Evolutionary conservation across 1,140 invertebrate genomes (phyloP), one percentile per base, ranked within the genome.

Genomic region (Brachystomella parvula): DNA sequence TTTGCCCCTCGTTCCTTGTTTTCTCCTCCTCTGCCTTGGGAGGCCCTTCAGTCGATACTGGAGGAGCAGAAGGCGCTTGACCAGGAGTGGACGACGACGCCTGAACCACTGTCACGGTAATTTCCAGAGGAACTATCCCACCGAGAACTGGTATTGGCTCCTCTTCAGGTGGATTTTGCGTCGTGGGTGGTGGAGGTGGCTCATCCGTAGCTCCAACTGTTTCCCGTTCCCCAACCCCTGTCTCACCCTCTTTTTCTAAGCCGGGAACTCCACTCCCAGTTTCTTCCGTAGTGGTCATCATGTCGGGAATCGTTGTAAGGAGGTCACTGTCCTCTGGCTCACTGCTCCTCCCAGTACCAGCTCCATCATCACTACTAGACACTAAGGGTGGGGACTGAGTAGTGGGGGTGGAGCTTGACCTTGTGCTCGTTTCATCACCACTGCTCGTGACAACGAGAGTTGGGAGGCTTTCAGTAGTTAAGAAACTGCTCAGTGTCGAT

Each of bases 381-480:
- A n/a, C n/a, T n/a, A n/a, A n/a, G n/a, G n/a, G n/a, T n/a, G n/a
- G n/a, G n/a, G n/a, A n/a, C n/a, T n/a, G n/a, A n/a, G n/a, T n/a
- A n/a, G n/a, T 24, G 9, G 3, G 12, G 49, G 6, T 24, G 9
- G 12, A 17, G 49, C 49, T 53, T 53, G 9, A 9, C 12, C 3
- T 29, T 29, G 33, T 53, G 0, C 61, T 65, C 1, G 65, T 65
- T 32, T 47, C 30, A 6, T 65, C 63, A 32, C 35, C 64, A 32
- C 29, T 62, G 39, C 65, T 66, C 24, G 28, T 64, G 26, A 59
- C 62, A 31, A 29, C 59, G 28, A 56, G 3, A 15, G 19, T 35
- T 24, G 33, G 21, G 3, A 44, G 35, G 49, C 49, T 53, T 24
- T 53, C 9, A 1, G 64, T 66, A 17, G 65, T 70, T 17, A 57